phyloP scores from a whole-genome alignment of 2,888 invertebrate genomes.

The Trilocha varians region DNA sequence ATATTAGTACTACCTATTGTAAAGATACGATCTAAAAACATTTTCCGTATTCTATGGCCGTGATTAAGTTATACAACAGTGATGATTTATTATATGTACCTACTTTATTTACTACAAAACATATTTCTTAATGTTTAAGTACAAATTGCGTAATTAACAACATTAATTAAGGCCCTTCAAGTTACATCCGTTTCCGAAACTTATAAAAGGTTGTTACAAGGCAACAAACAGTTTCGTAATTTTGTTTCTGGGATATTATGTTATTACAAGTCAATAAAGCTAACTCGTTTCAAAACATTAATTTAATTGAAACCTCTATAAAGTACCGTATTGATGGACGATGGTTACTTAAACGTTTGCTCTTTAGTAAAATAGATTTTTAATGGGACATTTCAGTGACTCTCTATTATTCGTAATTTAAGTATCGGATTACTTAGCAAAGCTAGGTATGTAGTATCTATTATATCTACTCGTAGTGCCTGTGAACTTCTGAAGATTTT shows the following conservation, averaged over 20 bases:
- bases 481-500: too few species aligned
- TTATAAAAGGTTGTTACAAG: slow-evolving; percentile 16
- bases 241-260: slow-evolving; percentile 5
- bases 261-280: background rate
- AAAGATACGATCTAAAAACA: too few species aligned
- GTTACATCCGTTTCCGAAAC: slow-evolving; percentile 12
- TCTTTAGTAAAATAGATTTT: too few species aligned
- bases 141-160: background rate
- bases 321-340: background rate
- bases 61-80: too few species aligned
- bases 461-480: too few species aligned
- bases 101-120: slow-evolving; percentile 1
- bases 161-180: background rate
- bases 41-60: too few species aligned
- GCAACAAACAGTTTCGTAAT: slow-evolving; percentile 20
- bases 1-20: too few species aligned
- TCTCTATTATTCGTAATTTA: too few species aligned
- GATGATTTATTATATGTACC: too few species aligned
- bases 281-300: background rate
- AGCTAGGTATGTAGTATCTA: too few species aligned
- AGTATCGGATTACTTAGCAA: too few species aligned
- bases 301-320: background rate
- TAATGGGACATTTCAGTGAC: too few species aligned
- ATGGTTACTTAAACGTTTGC: background rate
- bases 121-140: background rate